A percentile compares a stretch with the other conserved stretches of the same genome.
These are phyloP conservation scores for Rhinolophus sinicus DNA, from an alignment of 2,113 vertebrate species.

Conservation along the genomic window DNA sequence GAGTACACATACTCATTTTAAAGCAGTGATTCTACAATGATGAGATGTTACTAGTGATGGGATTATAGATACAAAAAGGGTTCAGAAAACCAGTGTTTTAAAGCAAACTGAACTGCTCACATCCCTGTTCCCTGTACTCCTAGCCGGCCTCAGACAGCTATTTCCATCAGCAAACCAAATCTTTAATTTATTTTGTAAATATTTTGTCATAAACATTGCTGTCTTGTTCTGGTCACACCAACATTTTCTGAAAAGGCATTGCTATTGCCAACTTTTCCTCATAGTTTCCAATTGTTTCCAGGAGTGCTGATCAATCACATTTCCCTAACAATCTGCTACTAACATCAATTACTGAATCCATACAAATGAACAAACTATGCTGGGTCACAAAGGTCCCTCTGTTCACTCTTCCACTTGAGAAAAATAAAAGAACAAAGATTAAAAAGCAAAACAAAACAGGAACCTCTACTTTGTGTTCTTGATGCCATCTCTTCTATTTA, in stretches of 20 bases:
- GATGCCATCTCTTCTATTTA: background rate
- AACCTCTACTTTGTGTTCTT: background rate
- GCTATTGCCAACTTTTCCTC: background rate
- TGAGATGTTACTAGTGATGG: constrained; percentile 1
- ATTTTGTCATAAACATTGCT: background rate
- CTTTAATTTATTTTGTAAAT: background rate
- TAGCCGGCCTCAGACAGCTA: background rate
- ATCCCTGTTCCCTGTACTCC: background rate
- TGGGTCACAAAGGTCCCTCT: background rate
- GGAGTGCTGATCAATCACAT: background rate
- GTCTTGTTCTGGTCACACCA: background rate
- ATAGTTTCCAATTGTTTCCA: background rate
- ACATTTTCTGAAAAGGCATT: background rate
- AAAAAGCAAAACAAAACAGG: background rate
- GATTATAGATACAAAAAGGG: background rate
- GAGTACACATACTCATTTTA: background rate
- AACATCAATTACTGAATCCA: background rate
- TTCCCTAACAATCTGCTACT: background rate
- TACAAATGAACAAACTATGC: background rate
- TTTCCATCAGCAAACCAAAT: background rate
- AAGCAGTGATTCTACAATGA: background rate
- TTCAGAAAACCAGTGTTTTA: background rate
- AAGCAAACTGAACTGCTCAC: background rate
- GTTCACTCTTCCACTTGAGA: constrained; percentile 18
- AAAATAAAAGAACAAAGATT: background rate